These are phyloP conservation scores for Drosophila punjabiensis DNA, from an alignment of 1,140 invertebrate genomes.

Conservation along the genomic window DNA sequence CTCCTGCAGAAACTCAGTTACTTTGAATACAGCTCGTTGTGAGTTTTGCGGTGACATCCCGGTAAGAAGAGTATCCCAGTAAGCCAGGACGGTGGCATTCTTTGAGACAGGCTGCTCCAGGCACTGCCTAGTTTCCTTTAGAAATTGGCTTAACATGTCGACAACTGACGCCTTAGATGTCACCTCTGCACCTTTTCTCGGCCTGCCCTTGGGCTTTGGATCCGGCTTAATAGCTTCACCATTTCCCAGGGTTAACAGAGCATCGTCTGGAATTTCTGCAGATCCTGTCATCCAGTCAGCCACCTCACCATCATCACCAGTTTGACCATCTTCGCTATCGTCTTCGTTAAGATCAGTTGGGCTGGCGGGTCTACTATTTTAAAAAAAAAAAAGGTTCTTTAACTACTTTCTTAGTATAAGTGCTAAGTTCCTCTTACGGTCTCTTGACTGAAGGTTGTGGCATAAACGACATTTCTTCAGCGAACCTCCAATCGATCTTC, in stretches of 20 bases:
- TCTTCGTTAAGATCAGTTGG: neutral
- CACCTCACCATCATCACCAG: neutral
- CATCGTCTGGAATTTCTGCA: slow-evolving; percentile 1
- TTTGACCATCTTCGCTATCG: neutral
- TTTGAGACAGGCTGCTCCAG: slow-evolving; percentile 9
- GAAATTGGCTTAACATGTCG: slow-evolving; percentile 13
- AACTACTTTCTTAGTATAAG: neutral
- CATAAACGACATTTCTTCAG: slow-evolving; percentile 12
- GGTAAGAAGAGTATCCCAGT: slow-evolving; percentile 8
- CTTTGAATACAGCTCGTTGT: slow-evolving; percentile 5
- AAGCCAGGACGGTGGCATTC: slow-evolving; percentile 3
- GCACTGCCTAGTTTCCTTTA: neutral
- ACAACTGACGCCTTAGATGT: neutral
- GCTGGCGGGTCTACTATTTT: slow-evolving; percentile 1
- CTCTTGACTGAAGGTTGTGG: neutral
- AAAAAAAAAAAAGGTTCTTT: neutral
- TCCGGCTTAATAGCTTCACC: neutral
- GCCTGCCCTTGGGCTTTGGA: neutral
- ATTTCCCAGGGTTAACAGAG: neutral
- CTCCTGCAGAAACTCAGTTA: slow-evolving; percentile 7
- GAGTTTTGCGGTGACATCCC: slow-evolving; percentile 5
- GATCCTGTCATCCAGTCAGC: neutral
- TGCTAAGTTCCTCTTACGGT: neutral
- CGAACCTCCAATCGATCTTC: neutral
- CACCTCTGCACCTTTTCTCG: neutral